A percentile compares a stretch with the other conserved stretches of the same genome.
These are phyloP conservation scores for Cylloceria caligata DNA, from an alignment of 2,888 invertebrate genomes.

Conservation along the genomic window DNA sequence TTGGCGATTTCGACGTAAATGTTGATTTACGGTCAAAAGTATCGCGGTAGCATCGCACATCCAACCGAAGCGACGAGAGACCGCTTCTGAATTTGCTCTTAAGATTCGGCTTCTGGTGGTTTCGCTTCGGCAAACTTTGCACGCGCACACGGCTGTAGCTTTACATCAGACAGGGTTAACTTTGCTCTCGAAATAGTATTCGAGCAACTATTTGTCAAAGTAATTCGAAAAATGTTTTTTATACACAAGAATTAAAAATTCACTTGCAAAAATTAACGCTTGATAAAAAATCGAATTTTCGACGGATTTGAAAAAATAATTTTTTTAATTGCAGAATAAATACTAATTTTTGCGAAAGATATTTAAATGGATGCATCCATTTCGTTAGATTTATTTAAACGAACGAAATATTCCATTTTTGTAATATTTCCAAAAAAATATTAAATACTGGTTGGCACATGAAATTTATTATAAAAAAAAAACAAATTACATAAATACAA, in stretches of 20 bases:
- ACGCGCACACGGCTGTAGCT: background rate
- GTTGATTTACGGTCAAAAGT: conserved; percentile 57
- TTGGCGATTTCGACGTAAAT: conserved; percentile 47
- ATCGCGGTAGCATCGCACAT: conserved; percentile 26
- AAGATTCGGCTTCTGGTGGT: background rate
- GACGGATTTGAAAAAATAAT: too few relatives aligned
- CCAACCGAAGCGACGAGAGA: background rate
- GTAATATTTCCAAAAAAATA: too few relatives aligned
- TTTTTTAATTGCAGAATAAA: too few relatives aligned
- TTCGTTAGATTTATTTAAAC: too few relatives aligned
- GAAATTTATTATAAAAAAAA: too few relatives aligned
- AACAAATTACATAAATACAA: too few relatives aligned
- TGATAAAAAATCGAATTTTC: background rate
- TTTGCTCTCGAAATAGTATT: conserved; percentile 28
- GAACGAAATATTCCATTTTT: too few relatives aligned
- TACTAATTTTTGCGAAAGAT: background rate
- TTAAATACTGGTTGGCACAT: too few relatives aligned
- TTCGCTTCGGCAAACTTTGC: background rate
- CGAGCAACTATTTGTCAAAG: conserved; percentile 1
- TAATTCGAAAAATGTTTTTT: background rate
- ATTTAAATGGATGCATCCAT: background rate
- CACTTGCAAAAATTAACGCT: background rate
- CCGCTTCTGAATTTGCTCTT: background rate
- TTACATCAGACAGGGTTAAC: conserved; percentile 18
- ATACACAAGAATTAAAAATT: background rate